Conservation (phyloP, 53 echinoderm and acorn worm genomes). For the Stichopus horrens region DNA sequence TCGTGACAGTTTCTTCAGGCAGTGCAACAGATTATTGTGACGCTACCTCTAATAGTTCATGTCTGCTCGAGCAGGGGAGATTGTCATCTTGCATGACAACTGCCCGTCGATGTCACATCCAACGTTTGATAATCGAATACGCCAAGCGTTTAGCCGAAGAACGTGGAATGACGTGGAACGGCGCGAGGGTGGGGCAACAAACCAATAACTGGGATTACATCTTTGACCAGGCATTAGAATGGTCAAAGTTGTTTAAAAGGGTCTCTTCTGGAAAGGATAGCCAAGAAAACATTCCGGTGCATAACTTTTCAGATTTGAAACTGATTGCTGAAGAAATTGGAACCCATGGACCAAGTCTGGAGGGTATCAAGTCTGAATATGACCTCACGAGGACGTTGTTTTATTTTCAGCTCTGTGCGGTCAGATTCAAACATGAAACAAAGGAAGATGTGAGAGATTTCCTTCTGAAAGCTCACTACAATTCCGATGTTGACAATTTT, state of each 20-base stretch:
- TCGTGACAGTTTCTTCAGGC: not conserved
- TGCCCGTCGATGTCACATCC: constrained; percentile 54
- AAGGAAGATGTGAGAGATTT: constrained; percentile 52
- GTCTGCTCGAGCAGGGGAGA: not conserved
- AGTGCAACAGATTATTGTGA: not conserved
- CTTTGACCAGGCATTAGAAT: constrained; percentile 11
- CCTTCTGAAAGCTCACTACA: constrained; percentile 55
- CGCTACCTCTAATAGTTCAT: not conserved
- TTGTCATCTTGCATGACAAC: constrained; percentile 27
- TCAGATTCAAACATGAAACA: constrained; percentile 55
- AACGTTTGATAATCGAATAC: constrained; percentile 58
- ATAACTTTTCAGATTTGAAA: constrained; percentile 49
- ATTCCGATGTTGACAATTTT: constrained; percentile 62
- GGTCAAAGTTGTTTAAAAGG: constrained; percentile 36
- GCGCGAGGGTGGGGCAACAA: not conserved
- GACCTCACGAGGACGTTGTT: constrained; percentile 65
- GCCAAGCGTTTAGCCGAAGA: constrained; percentile 57
- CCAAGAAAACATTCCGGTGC: not conserved
- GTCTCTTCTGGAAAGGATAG: not conserved
- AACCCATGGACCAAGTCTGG: constrained; percentile 36
- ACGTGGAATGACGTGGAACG: constrained; percentile 41
- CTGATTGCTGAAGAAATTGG: constrained; percentile 41
- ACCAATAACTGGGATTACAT: not conserved
- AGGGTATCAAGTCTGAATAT: constrained; percentile 50
- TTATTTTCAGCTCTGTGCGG: constrained; percentile 66